Evolutionary conservation across 1,140 invertebrate species (phyloP).

Genomic region (Teleopsis dalmanni): DNA sequence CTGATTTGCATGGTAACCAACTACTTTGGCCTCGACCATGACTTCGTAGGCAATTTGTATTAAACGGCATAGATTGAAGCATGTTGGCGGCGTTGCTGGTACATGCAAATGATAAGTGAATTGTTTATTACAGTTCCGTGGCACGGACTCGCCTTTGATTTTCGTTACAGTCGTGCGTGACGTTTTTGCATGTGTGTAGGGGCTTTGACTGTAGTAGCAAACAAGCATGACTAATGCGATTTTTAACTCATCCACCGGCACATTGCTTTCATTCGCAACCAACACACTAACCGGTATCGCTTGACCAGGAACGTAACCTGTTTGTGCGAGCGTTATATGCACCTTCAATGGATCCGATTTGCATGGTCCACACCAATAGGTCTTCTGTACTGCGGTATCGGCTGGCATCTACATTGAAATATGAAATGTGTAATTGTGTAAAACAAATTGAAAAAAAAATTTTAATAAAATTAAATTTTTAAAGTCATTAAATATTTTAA

Average conservation of each 20-base stretch:
- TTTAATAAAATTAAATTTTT: too few relatives aligned
- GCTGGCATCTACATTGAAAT: slow-evolving; percentile 22
- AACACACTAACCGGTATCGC: slow-evolving; percentile 23
- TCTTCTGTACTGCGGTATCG: slow-evolving; percentile 22
- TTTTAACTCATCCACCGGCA: slow-evolving; percentile 46
- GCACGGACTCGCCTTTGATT: slow-evolving; percentile 45
- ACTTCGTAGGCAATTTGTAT: slow-evolving; percentile 64
- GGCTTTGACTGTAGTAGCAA: slow-evolving; percentile 44
- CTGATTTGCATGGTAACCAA: slow-evolving; percentile 46
- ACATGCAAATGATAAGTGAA: slow-evolving; percentile 47
- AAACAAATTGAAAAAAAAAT: background rate
- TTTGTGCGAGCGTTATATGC: slow-evolving; percentile 25
- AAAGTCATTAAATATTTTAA: background rate
- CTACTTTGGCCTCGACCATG: slow-evolving; percentile 47
- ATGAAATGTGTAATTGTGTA: background rate
- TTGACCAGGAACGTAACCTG: slow-evolving; percentile 37
- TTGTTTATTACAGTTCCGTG: slow-evolving; percentile 31
- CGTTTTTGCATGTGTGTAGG: slow-evolving; percentile 48
- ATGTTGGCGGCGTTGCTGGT: slow-evolving; percentile 62
- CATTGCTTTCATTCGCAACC: slow-evolving; percentile 42
- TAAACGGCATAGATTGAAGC: slow-evolving; percentile 59
- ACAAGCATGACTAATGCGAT: slow-evolving; percentile 47
- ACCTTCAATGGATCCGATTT: slow-evolving; percentile 25
- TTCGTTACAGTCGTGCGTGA: slow-evolving; percentile 49
- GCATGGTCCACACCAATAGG: slow-evolving; percentile 33